Evolutionary conservation across 2,797 vertebrate species (phyloP).

Genomic region (Pogonophryne albipinna): DNA sequence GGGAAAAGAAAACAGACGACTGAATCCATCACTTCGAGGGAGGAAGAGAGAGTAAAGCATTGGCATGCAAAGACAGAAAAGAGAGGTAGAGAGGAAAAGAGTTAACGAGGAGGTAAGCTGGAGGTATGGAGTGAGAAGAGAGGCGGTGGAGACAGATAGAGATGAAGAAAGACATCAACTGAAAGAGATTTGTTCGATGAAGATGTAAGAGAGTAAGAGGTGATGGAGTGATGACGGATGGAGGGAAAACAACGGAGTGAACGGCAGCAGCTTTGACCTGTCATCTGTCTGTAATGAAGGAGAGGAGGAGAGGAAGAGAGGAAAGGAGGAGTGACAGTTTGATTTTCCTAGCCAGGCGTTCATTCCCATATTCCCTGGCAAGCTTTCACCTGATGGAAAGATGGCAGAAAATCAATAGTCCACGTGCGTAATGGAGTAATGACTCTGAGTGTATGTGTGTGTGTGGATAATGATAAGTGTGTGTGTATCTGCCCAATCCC

Average conservation of each 20-base stretch:
- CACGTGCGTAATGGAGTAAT: constrained; percentile 89
- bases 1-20: constrained; percentile 85
- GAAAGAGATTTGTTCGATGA: constrained; percentile 51
- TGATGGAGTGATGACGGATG: constrained; percentile 73
- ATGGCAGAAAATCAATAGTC: constrained; percentile 92
- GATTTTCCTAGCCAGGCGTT: constrained; percentile 85
- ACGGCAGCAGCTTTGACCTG: constrained; percentile 79
- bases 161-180: constrained; percentile 50
- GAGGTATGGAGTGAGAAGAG: constrained; percentile 19
- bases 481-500: constrained; percentile 77
- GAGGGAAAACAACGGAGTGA: constrained; percentile 73
- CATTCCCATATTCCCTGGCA: constrained; percentile 86
- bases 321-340: constrained; percentile 81
- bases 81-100: constrained; percentile 21
- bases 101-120: neutral
- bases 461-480: constrained; percentile 78
- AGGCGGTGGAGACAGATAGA: constrained; percentile 17
- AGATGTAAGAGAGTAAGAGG: constrained; percentile 50
- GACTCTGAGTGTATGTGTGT: constrained; percentile 79
- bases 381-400: constrained; percentile 87
- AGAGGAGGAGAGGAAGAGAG: constrained; percentile 77
- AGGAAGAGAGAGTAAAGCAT: constrained; percentile 45
- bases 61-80: constrained; percentile 29
- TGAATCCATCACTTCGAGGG: constrained; percentile 88
- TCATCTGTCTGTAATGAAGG: constrained; percentile 80